Conservation (phyloP, 2,888 invertebrate species). For the Poecilobothrus nobilitatus region DNA sequence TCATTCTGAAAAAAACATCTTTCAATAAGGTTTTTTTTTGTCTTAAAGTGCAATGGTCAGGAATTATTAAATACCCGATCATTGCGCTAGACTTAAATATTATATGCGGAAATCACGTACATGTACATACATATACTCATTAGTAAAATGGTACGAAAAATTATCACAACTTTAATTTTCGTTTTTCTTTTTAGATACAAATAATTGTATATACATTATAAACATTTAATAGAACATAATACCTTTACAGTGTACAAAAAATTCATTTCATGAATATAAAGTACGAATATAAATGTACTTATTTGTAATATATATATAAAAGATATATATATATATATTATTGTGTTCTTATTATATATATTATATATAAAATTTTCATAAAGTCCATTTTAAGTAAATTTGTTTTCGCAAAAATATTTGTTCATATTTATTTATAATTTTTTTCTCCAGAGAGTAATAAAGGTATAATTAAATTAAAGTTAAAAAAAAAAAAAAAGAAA, state of each 20-base stretch:
- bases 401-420: slow-evolving; percentile 6
- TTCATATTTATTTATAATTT: slow-evolving; percentile 1
- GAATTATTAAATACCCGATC: too few species aligned
- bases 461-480: slow-evolving; percentile 1
- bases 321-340: neutral
- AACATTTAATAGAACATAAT: too few species aligned
- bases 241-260: neutral
- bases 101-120: too few species aligned
- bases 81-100: too few species aligned
- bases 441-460: neutral
- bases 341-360: neutral
- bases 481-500: neutral
- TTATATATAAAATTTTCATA: neutral
- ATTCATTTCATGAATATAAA: neutral
- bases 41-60: too few species aligned
- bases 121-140: too few species aligned
- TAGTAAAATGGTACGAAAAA: too few species aligned
- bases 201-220: too few species aligned
- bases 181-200: too few species aligned
- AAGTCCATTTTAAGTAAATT: slow-evolving; percentile 3
- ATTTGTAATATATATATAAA: neutral
- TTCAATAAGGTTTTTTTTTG: too few species aligned
- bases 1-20: too few species aligned
- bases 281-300: neutral
- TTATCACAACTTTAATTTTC: too few species aligned